Percentiles rank a stretch among this genome's conserved stretches.
phyloP scores from a whole-genome alignment of 2,113 vertebrate species.

The Bucco capensis region DNA sequence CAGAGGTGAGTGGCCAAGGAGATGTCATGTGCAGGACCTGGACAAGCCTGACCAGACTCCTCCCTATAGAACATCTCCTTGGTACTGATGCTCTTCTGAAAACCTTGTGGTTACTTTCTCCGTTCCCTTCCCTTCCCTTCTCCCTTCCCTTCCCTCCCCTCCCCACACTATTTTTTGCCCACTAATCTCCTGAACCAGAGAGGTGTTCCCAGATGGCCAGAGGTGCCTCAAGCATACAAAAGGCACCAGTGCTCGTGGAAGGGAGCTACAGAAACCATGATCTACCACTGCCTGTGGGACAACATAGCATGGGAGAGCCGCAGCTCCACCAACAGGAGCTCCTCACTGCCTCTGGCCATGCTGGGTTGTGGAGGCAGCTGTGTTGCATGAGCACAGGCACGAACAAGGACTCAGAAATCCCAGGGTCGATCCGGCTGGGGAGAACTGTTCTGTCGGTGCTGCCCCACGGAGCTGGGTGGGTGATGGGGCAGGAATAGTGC shows the following conservation, averaged over 20 bases:
- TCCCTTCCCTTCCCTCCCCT: too few relatives aligned
- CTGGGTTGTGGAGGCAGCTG: background rate
- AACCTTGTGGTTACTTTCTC: background rate
- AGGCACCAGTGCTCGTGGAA: fast-evolving
- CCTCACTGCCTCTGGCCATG: background rate
- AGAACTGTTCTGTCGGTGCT: fast-evolving
- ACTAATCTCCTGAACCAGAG: background rate
- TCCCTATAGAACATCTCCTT: background rate
- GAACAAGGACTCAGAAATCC: fast-evolving
- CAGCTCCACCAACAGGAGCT: background rate
- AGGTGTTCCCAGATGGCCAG: background rate
- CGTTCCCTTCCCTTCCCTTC: background rate
- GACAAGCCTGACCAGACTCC: background rate
- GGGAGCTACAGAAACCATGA: background rate
- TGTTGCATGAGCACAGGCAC: background rate
- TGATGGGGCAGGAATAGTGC: background rate
- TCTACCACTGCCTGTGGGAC: background rate
- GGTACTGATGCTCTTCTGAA: background rate
- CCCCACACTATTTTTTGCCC: background rate
- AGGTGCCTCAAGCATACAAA: background rate
- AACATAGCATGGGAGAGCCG: background rate
- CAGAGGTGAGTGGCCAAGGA: background rate
- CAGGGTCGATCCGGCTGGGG: background rate
- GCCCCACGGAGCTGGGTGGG: background rate
- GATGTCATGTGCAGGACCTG: background rate